Evolutionary conservation across 1,140 invertebrate species (phyloP), one percentile per base, ranked within the genome.

Genomic region (Metaphire vulgaris): DNA sequence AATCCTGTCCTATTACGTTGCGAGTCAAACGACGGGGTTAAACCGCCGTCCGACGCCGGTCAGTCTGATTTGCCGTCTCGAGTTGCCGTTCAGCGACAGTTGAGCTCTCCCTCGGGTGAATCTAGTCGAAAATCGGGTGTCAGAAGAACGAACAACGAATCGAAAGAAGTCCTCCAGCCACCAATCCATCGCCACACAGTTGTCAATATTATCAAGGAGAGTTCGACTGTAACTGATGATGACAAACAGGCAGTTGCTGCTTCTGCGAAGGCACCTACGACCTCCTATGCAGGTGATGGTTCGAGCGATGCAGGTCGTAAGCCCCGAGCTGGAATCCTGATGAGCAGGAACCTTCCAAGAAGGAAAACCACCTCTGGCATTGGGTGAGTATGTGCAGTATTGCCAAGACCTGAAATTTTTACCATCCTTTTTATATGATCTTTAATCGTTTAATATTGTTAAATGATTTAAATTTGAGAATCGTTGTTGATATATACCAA

Each of bases 61-160:
- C 21, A 6, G 21, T 12, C 41, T 56, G 41, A 56, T 56, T 65
- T 84, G 83, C 1, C 79, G 82, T 2, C 80, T 83, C 28, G 83
- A 82, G 75, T 84, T 82, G 12, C 79, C 80, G 56, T 79, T 81
- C 32, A 79, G 76, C 14, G 79, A 79, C 69, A 78, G 33, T 74
- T 68, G 29, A 74, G 78, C 6, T 41, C 80, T 1, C 74, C 72
- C 66, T 77, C 78, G 29, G 73, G 79, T 1, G 76, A 80, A 69
- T 80, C 82, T 31, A 15, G 78, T 82, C 33, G 82, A 82, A 78
- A 82, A 82, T 33, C 80, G 82, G 0, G 75, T 80, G 21, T 82
- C 16, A 15, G 71, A 73, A 15, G 28, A n/a, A 6, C 41, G 6
- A 56, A 56, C 41, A 56, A 12, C 21, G 41, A 56, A 6, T 12